Evolutionary conservation across 2,113 vertebrate genomes (phyloP), one percentile per base, ranked within the genome.

Genomic region (Chlamydotis undulata): DNA sequence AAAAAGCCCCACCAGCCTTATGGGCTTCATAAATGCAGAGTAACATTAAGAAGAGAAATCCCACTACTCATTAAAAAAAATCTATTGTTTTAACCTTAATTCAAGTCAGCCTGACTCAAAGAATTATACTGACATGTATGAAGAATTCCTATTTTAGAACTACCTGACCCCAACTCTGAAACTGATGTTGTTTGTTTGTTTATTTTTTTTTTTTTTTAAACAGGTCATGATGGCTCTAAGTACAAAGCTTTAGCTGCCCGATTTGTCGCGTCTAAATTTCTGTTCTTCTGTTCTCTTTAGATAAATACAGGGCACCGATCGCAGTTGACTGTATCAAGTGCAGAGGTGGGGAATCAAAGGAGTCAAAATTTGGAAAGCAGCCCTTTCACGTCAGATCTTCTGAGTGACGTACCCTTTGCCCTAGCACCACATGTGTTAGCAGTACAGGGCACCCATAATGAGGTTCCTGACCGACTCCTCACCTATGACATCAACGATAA

Each of bases 341-440:
- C 81, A 50, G 94, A 76, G 43, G 49, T 83, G 55, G 91, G 94
- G 31, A 80, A 89, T 39, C 53, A 90, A 80, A 89, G 96, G 76
- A 97, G 87, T 56, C 98, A 95, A 33, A 81, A 63, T 25, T 70
- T 96, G 89, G 98, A 99, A 43, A 96, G 81, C 50, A 96, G 90
- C 73, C 91, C 98, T 1, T 56, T 97, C 29, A 98, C 98, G 87
- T 97, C 98, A 2, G 99, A 99, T 60, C 98, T 99, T 31, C 98
- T 99, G 28, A 98, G 96, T 19, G 99, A 99, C 4, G 93, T 99
- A 19, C 99, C 99, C 49, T 99, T 99, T 98, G 99, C 99, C 71
- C 92, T 99, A 87, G 99, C 99, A 2, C 99, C 99, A 9, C 99
- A 99, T 16, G 96, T 99, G 78, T 95, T 99, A 84, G 98, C 98